These are phyloP conservation scores for Eumaeus atala DNA, from an alignment of 1,140 invertebrate genomes.

Conservation along the genomic window DNA sequence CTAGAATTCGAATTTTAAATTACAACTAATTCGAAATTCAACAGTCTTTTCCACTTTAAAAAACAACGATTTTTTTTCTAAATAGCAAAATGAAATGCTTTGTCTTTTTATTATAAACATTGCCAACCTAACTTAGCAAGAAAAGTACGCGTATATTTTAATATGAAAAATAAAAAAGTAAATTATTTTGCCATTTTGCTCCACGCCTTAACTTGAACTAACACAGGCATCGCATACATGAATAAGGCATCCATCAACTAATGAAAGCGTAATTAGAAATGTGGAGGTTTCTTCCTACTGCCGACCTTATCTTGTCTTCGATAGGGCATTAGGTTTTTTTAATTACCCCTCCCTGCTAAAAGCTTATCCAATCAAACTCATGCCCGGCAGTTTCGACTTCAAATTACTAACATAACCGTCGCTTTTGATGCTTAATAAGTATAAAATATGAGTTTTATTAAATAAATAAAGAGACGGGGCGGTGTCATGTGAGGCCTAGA, in stretches of 20 bases:
- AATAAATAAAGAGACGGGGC: constrained; percentile 4
- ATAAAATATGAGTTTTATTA: background rate
- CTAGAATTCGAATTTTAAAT: background rate
- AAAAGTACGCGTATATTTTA: constrained; percentile 3
- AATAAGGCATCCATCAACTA: constrained; percentile 63
- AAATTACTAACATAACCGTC: background rate
- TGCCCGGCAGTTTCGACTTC: constrained; percentile 3
- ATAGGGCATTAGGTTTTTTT: constrained; percentile 57
- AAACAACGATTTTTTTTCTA: background rate
- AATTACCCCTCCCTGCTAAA: constrained; percentile 52
- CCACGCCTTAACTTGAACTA: constrained; percentile 15
- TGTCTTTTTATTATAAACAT: background rate
- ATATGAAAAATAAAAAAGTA: constrained; percentile 9
- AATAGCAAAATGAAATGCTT: background rate
- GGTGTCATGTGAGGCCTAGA: constrained; percentile 28
- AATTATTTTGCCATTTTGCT: constrained; percentile 18
- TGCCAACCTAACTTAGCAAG: background rate
- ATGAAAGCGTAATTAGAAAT: constrained; percentile 70
- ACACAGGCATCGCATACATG: constrained; percentile 28
- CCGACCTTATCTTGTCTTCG: constrained; percentile 69
- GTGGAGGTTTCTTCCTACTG: constrained; percentile 64
- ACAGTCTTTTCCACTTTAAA: background rate
- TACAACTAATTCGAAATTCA: no score
- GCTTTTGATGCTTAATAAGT: background rate
- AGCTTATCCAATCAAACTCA: constrained; percentile 27